A percentile compares a stretch with the other conserved stretches of the same genome.
phyloP scores from a whole-genome alignment of 2,888 invertebrate species.

The Cinara cedri region DNA sequence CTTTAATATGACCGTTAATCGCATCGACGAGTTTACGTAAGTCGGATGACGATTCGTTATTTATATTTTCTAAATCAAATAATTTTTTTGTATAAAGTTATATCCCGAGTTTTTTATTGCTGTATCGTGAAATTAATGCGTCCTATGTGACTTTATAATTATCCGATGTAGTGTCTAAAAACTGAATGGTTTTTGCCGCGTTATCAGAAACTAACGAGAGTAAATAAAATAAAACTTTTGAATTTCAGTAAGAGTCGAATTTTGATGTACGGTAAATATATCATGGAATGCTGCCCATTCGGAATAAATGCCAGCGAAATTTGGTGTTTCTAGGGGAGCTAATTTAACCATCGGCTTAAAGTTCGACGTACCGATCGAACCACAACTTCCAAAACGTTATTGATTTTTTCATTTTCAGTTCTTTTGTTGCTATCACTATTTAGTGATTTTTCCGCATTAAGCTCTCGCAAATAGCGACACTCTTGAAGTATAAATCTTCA shows the following conservation, averaged over 20 bases:
- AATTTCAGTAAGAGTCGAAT: background rate
- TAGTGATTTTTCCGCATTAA: background rate
- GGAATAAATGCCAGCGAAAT: background rate
- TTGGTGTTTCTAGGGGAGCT: conserved; percentile 15
- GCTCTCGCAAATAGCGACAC: background rate
- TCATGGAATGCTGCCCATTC: conserved; percentile 12
- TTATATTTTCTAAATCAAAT: conserved; percentile 11
- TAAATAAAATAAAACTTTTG: conserved; percentile 27
- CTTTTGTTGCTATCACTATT: background rate
- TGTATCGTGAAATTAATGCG: background rate
- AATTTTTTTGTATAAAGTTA: background rate
- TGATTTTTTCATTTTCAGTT: background rate
- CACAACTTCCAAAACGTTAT: background rate
- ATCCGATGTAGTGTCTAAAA: conserved; percentile 7
- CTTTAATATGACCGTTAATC: conserved; percentile 15
- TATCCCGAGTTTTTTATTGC: conserved; percentile 1
- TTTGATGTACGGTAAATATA: background rate
- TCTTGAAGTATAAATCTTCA: conserved; percentile 13
- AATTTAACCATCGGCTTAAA: background rate
- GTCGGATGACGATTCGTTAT: background rate
- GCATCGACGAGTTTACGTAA: background rate
- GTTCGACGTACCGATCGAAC: background rate
- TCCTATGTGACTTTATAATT: conserved; percentile 20
- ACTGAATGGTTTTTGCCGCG: conserved; percentile 4
- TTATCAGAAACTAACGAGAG: background rate